Evolutionary conservation across 1,140 invertebrate species (phyloP).

Genomic region (Pemphigus obesinymphae): DNA sequence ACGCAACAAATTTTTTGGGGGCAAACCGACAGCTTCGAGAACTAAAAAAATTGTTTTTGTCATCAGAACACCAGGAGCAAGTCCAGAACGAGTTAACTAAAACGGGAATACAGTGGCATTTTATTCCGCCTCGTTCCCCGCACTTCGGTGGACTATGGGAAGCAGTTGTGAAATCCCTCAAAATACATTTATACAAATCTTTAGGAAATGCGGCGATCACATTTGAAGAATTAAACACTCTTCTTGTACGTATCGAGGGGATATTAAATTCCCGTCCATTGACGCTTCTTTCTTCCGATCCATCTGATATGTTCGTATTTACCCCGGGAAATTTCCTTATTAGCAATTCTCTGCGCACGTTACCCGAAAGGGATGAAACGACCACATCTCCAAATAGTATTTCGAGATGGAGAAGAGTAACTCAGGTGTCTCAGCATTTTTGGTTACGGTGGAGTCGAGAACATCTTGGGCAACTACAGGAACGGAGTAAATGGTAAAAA

Average conservation of each 20-base stretch:
- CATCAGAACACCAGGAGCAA: background rate
- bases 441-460: too few species aligned
- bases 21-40: background rate
- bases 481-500: too few species aligned
- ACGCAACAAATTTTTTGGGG: background rate
- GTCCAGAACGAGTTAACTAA: background rate
- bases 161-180: background rate
- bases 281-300: background rate
- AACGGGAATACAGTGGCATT: background rate
- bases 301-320: slow-evolving; percentile 35
- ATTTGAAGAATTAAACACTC: slow-evolving; percentile 46
- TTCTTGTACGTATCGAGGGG: slow-evolving; percentile 48
- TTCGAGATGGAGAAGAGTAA: background rate
- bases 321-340: slow-evolving; percentile 50
- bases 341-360: slow-evolving; percentile 41
- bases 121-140: background rate
- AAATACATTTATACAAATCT: slow-evolving; percentile 47
- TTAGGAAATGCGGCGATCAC: background rate
- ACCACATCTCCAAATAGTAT: background rate
- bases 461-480: too few species aligned
- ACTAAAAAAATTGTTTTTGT: background rate
- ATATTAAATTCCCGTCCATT: slow-evolving; percentile 50
- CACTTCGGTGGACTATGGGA: background rate
- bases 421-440: too few species aligned
- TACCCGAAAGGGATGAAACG: slow-evolving; percentile 17